Percentiles rank a stretch among this genome's conserved stretches.
Conservation (phyloP, 2,797 vertebrate genomes). For the Protosalanx chinensis region DNA sequence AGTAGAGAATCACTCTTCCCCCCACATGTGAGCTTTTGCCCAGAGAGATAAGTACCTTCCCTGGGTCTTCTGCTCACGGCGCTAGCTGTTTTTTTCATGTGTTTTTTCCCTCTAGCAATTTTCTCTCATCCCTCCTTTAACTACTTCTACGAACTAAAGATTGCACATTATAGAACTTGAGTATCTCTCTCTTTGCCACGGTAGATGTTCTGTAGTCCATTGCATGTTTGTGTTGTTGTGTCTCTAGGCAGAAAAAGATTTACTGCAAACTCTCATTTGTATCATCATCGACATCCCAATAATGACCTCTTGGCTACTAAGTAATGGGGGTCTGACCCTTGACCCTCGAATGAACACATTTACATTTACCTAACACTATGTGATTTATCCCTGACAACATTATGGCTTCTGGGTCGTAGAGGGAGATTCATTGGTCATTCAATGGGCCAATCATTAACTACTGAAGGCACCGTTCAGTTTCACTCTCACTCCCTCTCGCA, state of each 20-base stretch:
- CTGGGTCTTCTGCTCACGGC: not conserved
- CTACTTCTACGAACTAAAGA: not conserved
- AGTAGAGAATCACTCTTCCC: conserved; percentile 55
- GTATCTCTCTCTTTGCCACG: not conserved
- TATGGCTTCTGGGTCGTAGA: conserved; percentile 69
- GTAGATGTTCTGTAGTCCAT: not conserved
- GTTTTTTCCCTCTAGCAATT: not conserved
- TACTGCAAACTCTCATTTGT: conserved; percentile 75
- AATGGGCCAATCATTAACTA: conserved; percentile 74
- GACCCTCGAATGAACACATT: conserved; percentile 72
- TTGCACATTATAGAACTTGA: not conserved
- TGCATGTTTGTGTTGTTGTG: conserved; percentile 25
- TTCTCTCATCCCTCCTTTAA: conserved; percentile 16
- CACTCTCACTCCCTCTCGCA: conserved; percentile 25
- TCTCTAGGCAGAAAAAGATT: conserved; percentile 70
- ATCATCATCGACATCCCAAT: conserved; percentile 70
- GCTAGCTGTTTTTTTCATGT: conserved; percentile 10
- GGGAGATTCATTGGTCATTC: conserved; percentile 60
- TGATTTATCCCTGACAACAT: conserved; percentile 77
- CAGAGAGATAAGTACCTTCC: conserved; percentile 1
- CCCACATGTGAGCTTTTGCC: conserved; percentile 1
- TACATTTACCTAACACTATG: conserved; percentile 50
- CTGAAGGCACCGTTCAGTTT: conserved; percentile 61
- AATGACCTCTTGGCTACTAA: conserved; percentile 71
- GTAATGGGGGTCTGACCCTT: conserved; percentile 72